Evolutionary conservation across 2,797 vertebrate species (phyloP).

Genomic region (Falco cherrug): DNA sequence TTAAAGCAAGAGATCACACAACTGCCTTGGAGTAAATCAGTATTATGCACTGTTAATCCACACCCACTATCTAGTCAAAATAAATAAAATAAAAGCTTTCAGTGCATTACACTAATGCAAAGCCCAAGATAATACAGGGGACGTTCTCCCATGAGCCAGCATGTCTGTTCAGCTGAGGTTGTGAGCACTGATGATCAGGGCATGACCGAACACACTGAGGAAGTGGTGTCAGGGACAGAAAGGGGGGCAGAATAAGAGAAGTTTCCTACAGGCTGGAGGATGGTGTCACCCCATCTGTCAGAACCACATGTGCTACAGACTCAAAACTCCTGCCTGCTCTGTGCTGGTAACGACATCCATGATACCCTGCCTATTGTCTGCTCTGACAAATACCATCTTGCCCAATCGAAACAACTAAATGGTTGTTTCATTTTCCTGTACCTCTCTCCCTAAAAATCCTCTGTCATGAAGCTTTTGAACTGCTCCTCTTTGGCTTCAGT

Average conservation of each 20-base stretch:
- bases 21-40: conserved; percentile 14
- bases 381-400: not conserved
- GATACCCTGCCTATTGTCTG: not conserved
- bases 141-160: not conserved
- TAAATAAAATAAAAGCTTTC: conserved; percentile 42
- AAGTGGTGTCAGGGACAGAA: not conserved
- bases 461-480: not conserved
- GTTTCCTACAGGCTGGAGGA: not conserved
- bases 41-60: conserved; percentile 37
- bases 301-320: not conserved
- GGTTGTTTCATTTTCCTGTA: not conserved
- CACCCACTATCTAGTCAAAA: conserved; percentile 9
- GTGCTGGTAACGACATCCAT: not conserved
- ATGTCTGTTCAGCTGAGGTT: not conserved
- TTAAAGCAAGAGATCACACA: not conserved
- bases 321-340: not conserved
- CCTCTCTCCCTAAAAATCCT: not conserved
- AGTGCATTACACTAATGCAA: conserved; percentile 14
- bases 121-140: not conserved
- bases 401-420: not conserved
- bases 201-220: not conserved
- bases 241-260: not conserved
- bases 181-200: not conserved
- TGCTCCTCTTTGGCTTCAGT: not conserved
- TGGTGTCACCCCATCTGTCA: not conserved